Conservation (phyloP, 2,888 invertebrate species). For the Theodoxus fluviatilis region DNA sequence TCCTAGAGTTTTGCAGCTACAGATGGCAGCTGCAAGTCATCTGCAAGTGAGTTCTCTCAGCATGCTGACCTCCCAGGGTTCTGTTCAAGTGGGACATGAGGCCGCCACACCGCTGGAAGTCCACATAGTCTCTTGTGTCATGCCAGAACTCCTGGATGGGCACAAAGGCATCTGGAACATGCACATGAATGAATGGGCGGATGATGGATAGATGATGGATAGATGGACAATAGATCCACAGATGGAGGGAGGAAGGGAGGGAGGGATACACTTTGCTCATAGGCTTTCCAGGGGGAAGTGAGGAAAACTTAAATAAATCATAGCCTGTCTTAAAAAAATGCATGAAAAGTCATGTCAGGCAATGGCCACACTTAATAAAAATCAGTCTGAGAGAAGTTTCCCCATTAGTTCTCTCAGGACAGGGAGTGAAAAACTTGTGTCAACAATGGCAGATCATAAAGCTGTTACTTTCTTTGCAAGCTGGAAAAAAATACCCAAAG, state of each 20-base stretch:
- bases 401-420: too few relatives aligned
- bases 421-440: too few relatives aligned
- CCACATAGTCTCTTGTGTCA: constrained; percentile 74
- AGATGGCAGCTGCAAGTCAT: background rate
- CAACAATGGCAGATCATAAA: too few relatives aligned
- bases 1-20: too few relatives aligned
- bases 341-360: background rate
- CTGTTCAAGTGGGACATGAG: constrained; percentile 75
- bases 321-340: too few relatives aligned
- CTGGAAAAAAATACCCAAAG: too few relatives aligned
- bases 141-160: constrained; percentile 73
- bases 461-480: too few relatives aligned
- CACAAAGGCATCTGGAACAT: constrained; percentile 60
- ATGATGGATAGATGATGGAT: background rate
- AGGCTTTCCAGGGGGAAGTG: too few relatives aligned
- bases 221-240: background rate
- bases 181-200: constrained; percentile 19
- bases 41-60: background rate
- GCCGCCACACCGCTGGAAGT: constrained; percentile 77
- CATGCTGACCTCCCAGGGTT: constrained; percentile 47
- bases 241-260: too few relatives aligned
- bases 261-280: too few relatives aligned
- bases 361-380: background rate
- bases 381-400: background rate
- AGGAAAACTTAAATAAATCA: too few relatives aligned